phyloP scores from a whole-genome alignment of 2,797 vertebrate genomes.

The Pseudopleuronectes americanus region DNA sequence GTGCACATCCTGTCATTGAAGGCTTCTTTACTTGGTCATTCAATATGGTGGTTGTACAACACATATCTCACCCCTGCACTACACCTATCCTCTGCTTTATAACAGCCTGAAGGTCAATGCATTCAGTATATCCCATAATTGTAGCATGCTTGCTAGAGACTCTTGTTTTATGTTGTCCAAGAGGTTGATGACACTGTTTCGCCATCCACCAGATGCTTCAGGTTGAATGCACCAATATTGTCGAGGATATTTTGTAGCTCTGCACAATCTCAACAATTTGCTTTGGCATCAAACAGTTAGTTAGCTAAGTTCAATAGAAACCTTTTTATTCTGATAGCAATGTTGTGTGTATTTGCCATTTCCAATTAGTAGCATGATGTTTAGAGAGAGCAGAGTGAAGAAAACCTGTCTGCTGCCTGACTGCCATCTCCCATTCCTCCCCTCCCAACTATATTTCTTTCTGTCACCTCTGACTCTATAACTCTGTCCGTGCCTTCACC shows the following conservation, averaged over 20 bases:
- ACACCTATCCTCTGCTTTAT: too few relatives aligned
- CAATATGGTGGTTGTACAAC: too few relatives aligned
- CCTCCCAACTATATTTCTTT: not conserved
- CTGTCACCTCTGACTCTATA: not conserved
- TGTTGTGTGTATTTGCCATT: not conserved
- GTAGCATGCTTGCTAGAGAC: too few relatives aligned
- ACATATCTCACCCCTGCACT: too few relatives aligned
- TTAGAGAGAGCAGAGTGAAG: not conserved
- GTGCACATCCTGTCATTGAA: not conserved
- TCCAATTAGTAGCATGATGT: not conserved
- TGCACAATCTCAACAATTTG: not conserved
- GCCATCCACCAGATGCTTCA: not conserved
- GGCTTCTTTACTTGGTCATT: not conserved
- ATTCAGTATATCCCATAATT: too few relatives aligned
- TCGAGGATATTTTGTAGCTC: too few relatives aligned
- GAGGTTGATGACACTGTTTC: not conserved
- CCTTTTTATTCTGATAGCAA: not conserved
- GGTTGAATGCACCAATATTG: not conserved
- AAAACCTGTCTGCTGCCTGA: not conserved
- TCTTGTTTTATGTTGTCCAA: too few relatives aligned
- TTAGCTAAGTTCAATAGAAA: not conserved
- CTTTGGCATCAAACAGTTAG: not conserved
- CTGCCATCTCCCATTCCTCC: too few relatives aligned
- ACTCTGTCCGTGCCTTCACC: not conserved
- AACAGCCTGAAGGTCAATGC: too few relatives aligned